Evolutionary conservation across 2,888 invertebrate species (phyloP).

Genomic region (Drosophila colorata): DNA sequence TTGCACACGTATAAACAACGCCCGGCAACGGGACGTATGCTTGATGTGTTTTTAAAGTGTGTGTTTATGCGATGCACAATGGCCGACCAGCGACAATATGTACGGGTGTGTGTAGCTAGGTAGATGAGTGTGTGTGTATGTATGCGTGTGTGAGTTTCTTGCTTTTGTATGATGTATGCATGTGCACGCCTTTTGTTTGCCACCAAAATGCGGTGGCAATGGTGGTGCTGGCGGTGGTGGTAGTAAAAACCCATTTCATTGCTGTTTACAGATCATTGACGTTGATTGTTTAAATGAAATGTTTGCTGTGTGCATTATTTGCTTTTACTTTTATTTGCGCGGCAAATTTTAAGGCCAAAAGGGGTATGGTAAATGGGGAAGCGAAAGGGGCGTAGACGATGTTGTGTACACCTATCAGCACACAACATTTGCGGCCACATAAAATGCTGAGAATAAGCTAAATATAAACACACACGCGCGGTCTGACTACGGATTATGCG

Average conservation of each 20-base stretch:
- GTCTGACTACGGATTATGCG: neutral
- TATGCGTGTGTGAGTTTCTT: conserved; percentile 20
- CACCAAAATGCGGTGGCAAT: conserved; percentile 39
- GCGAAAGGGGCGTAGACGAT: conserved; percentile 5
- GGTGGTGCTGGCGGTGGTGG: conserved; percentile 4
- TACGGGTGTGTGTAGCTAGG: conserved; percentile 10
- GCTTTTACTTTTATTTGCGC: conserved; percentile 71
- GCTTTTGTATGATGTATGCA: conserved; percentile 57
- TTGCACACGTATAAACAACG: conserved; percentile 59
- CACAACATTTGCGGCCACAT: conserved; percentile 57
- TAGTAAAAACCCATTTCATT: conserved; percentile 75
- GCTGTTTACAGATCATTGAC: conserved; percentile 83
- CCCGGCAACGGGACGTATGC: conserved; percentile 63
- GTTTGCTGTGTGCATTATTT: conserved; percentile 79
- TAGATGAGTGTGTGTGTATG: conserved; percentile 7
- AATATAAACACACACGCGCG: conserved; percentile 55
- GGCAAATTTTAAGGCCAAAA: conserved; percentile 46
- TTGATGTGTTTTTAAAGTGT: conserved; percentile 81
- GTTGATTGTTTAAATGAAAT: conserved; percentile 82
- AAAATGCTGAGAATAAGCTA: conserved; percentile 62
- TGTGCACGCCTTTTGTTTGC: conserved; percentile 69
- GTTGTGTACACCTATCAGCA: conserved; percentile 32
- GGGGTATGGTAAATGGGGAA: neutral
- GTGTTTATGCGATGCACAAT: conserved; percentile 78
- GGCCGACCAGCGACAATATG: conserved; percentile 52